A percentile compares a stretch with the other conserved stretches of the same genome.
phyloP scores from a whole-genome alignment of 2,888 invertebrate species.

The Harpalus rubripes region DNA sequence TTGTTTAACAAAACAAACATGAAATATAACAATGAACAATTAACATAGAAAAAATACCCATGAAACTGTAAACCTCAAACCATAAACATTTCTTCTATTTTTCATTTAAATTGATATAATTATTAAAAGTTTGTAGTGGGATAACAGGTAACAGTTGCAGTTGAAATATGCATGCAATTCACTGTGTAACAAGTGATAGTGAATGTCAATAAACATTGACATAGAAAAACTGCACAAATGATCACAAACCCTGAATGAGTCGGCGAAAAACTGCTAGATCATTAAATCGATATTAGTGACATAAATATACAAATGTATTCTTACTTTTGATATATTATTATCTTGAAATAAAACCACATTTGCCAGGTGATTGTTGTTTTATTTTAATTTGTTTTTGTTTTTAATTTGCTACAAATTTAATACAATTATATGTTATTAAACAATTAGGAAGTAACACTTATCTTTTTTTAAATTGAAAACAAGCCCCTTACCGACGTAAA shows the following conservation, averaged over 20 bases:
- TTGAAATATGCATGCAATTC: conserved; percentile 41
- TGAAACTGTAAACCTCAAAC: background rate
- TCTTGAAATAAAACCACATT: background rate
- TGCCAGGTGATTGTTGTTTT: background rate
- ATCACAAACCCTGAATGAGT: conserved; percentile 54
- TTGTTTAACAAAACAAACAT: background rate
- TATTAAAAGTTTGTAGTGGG: background rate
- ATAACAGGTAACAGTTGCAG: conserved; percentile 25
- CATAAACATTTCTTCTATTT: background rate
- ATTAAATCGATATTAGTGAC: conserved; percentile 40
- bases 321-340: conserved; percentile 12
- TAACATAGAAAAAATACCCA: background rate
- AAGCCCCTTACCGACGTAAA: too few species aligned
- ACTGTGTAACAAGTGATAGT: conserved; percentile 57
- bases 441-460: too few species aligned
- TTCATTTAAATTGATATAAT: background rate
- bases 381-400: background rate
- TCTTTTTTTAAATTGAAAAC: too few species aligned
- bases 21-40: conserved; percentile 19
- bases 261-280: conserved; percentile 20
- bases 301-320: conserved; percentile 11
- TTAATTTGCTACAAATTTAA: background rate
- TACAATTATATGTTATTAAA: too few species aligned
- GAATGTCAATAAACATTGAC: conserved; percentile 47
- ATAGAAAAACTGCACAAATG: conserved; percentile 25